Evolutionary conservation across 2,888 invertebrate genomes (phyloP).

Genomic region (Tupiocoris notatus): DNA sequence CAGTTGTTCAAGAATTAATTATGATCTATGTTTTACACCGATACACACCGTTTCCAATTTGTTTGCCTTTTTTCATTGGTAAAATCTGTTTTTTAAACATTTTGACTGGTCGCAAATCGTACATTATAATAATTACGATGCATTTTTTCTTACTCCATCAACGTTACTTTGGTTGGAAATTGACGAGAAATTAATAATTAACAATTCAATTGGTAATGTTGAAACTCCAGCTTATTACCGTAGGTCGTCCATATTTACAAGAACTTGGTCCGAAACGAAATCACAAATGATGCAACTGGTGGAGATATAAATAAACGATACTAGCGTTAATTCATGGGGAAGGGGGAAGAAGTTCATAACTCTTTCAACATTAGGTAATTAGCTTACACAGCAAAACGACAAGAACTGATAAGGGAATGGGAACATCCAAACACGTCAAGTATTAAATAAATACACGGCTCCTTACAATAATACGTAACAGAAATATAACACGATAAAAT

Average conservation of each 20-base stretch:
- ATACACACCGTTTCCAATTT: constrained; percentile 8
- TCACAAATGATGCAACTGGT: too few relatives aligned
- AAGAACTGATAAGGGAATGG: not conserved
- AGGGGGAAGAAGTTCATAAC: too few relatives aligned
- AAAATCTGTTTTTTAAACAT: constrained; percentile 28
- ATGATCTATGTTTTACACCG: constrained; percentile 25
- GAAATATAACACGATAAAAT: constrained; percentile 37
- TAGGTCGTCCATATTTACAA: constrained; percentile 21
- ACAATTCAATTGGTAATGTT: constrained; percentile 2
- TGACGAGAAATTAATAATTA: constrained; percentile 18
- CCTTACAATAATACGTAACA: constrained; percentile 28
- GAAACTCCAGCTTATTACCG: not conserved
- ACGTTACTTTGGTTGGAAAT: constrained; percentile 36
- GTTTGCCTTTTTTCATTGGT: constrained; percentile 21
- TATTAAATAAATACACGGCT: constrained; percentile 32
- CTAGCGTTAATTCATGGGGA: too few relatives aligned
- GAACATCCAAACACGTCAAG: constrained; percentile 21
- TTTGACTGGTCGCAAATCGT: constrained; percentile 26
- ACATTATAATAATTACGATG: constrained; percentile 15
- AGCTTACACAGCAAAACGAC: too few relatives aligned
- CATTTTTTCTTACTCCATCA: not conserved
- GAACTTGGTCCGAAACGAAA: constrained; percentile 25
- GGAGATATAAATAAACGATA: too few relatives aligned
- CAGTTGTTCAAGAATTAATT: constrained; percentile 10
- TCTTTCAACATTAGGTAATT: too few relatives aligned